These are phyloP conservation scores for Ascidia mentula DNA, from an alignment of 23 tunicate species.

Conservation along the genomic window DNA sequence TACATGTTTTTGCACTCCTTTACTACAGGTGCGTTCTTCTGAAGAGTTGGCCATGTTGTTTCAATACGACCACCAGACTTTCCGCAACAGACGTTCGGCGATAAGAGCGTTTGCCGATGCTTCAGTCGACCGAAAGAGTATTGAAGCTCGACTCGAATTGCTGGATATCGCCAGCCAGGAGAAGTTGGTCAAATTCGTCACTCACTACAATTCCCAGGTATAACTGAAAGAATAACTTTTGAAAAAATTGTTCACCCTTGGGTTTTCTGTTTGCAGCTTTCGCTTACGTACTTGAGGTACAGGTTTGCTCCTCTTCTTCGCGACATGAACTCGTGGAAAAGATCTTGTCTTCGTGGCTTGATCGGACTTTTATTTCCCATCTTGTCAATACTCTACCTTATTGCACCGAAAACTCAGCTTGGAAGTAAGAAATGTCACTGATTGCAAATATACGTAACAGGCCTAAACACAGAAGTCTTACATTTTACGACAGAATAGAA, in stretches of 20 bases:
- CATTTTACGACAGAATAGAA: no score
- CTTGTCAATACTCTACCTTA: constrained; percentile 58
- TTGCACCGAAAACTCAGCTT: constrained; percentile 32
- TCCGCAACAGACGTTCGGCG: background rate
- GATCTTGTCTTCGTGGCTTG: constrained; percentile 6
- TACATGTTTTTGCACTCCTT: no score
- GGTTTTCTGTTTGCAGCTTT: constrained; percentile 45
- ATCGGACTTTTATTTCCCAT: constrained; percentile 77
- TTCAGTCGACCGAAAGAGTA: background rate
- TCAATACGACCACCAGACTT: constrained; percentile 25
- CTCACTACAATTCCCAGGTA: constrained; percentile 89
- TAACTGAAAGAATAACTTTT: background rate
- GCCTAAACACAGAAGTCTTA: no score
- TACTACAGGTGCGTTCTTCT: constrained; percentile 63
- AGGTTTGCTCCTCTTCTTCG: constrained; percentile 49
- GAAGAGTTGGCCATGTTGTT: constrained; percentile 73
- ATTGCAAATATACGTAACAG: no score
- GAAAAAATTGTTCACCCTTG: background rate
- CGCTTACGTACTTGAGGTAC: constrained; percentile 67
- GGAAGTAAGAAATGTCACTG: constrained; percentile 65
- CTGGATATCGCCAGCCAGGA: constrained; percentile 63
- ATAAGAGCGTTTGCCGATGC: constrained; percentile 19
- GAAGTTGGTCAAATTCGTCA: constrained; percentile 57
- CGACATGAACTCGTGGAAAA: background rate
- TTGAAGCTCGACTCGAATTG: constrained; percentile 23